Base-by-base conservation (phyloP, 2,797 vertebrate species). In the Semaprochilodus insignis region DNA sequence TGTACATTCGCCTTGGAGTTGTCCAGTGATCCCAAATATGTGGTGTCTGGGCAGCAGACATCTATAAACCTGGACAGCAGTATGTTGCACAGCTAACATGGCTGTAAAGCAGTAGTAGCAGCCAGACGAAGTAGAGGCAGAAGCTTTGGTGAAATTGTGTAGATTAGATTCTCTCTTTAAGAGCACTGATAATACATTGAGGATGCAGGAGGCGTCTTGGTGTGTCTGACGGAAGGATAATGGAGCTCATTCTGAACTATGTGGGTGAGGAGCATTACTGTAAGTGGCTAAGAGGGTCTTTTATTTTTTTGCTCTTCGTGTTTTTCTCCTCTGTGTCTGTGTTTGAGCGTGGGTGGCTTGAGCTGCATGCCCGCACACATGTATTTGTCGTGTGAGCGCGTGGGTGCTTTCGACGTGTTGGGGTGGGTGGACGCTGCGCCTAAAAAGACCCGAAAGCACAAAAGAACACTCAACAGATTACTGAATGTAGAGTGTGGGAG, bases 381-480 rank as follows among this genome's bases (percentile, higher is more conserved):
- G 76, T 89, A 85, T 80, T 74, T 90, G 86, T 31, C 4, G 73
- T 31, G 67, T 75, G 16, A 67, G 65, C 89, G 87, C 91, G 88
- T 87, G 87, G 85, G 87, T 83, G 78, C 70, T 55, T 31, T 36
- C 0, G 60, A 34, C 70, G 72, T 82, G 80, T 74, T 77, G 81
- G 59, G 67, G 86, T 89, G 88, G 89, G 92, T 71, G 81, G 88
- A 92, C 84, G 88, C 85, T 84, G 87, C 85, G 88, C 89, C 90
- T 89, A 85, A 90, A 91, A 92, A 87, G 83, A 88, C 74, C 80
- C 86, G 77, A 70, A 91, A 89, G 87, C 87, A 88, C 89, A 89
- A 90, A 90, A 86, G 77, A 55, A 81, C 87, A 81, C 92, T 86
- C 87, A 86, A 87, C 84, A 88, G 87, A 86, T 87, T 86, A 84